A percentile compares a stretch with the other conserved stretches of the same genome.
phyloP scores from a whole-genome alignment of 2,888 invertebrate genomes.

The Dynastes grantii region DNA sequence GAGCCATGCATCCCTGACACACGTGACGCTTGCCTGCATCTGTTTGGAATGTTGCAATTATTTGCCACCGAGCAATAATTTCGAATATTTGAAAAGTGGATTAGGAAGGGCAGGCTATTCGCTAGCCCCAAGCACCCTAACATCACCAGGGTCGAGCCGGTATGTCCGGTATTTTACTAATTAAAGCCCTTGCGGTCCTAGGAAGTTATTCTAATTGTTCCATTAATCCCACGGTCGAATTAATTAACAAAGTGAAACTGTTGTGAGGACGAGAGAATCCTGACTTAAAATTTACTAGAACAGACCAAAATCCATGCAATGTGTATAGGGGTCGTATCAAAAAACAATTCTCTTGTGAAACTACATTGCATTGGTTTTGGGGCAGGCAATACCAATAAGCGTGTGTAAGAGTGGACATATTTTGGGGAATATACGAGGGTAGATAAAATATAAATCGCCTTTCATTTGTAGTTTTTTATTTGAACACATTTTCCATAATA shows the following conservation, averaged over 20 bases:
- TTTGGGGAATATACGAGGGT: too few relatives aligned
- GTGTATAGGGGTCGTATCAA: neutral
- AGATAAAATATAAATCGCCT: too few relatives aligned
- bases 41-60: slow-evolving; percentile 23
- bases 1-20: neutral
- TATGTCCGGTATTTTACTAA: slow-evolving; percentile 47
- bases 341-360: too few relatives aligned
- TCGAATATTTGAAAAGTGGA: slow-evolving; percentile 40
- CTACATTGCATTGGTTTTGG: too few relatives aligned
- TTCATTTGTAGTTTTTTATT: too few relatives aligned
- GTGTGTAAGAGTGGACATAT: too few relatives aligned
- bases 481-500: too few relatives aligned
- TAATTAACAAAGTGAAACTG: slow-evolving; percentile 46
- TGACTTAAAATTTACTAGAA: neutral
- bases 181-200: slow-evolving; percentile 42
- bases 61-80: slow-evolving; percentile 30
- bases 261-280: neutral
- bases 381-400: too few relatives aligned
- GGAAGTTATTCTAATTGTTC: slow-evolving; percentile 50
- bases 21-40: slow-evolving; percentile 5
- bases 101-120: slow-evolving; percentile 22
- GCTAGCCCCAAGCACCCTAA: neutral
- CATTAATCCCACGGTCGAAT: slow-evolving; percentile 47
- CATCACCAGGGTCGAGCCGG: slow-evolving; percentile 33
- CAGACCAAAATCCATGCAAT: neutral